Conservation (phyloP, 2,888 invertebrate species). For the Microctonus brassicae region DNA sequence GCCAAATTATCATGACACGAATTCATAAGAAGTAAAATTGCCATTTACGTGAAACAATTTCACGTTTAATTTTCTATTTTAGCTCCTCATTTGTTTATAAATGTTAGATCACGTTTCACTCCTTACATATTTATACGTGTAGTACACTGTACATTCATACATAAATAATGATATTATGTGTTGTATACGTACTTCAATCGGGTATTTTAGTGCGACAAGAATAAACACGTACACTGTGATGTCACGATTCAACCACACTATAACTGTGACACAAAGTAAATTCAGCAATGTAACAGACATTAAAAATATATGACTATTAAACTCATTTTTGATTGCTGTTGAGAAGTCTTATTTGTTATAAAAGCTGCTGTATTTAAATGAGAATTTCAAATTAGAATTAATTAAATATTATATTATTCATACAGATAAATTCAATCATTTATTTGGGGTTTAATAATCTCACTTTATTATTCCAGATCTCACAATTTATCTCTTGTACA, state of each 20-base stretch:
- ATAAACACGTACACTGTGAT: neutral
- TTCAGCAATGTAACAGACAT: neutral
- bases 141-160: neutral
- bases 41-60: no score
- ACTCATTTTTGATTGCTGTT: no score
- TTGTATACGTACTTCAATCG: neutral
- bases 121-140: neutral
- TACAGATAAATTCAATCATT: no score
- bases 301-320: neutral
- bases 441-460: no score
- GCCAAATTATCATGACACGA: neutral
- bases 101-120: neutral
- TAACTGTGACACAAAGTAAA: neutral
- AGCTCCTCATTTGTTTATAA: neutral
- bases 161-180: neutral
- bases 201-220: neutral
- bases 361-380: no score
- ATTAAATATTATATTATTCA: no score
- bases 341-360: no score
- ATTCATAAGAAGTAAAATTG: neutral
- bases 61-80: neutral
- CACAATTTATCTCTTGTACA: conserved; percentile 14
- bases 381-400: no score
- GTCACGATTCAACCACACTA: neutral
- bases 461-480: no score